Evolutionary conservation across 1,140 invertebrate genomes (phyloP).

Genomic region (Maniola jurtina): DNA sequence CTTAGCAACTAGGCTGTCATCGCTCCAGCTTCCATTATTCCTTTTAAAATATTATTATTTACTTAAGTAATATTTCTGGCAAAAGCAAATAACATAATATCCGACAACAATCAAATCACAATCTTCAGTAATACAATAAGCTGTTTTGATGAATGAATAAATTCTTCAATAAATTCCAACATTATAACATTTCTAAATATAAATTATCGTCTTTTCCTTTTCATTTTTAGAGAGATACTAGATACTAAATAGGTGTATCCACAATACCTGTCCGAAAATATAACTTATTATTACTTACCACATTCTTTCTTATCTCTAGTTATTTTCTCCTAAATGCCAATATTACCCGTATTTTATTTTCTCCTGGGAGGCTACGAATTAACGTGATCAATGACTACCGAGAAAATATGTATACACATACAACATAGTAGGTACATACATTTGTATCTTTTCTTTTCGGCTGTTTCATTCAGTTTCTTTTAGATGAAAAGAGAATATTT

Average conservation of each 20-base stretch:
- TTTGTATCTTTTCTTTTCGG: not conserved
- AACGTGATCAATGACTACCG: constrained; percentile 8
- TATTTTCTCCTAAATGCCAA: not conserved
- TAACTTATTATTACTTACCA: not conserved
- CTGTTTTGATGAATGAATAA: no score
- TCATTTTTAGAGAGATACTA: no score
- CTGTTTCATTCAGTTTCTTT: not conserved
- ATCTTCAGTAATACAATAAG: no score
- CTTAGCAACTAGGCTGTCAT: no score
- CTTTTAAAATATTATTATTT: not conserved
- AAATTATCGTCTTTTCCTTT: no score
- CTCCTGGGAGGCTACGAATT: constrained; percentile 6
- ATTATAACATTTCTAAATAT: no score
- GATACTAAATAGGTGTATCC: not conserved
- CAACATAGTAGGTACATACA: no score
- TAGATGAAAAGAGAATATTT: not conserved
- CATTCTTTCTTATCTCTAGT: not conserved
- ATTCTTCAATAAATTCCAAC: no score
- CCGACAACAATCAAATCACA: no score
- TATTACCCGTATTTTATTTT: constrained; percentile 7
- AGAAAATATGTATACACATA: constrained; percentile 9
- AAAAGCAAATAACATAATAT: no score
- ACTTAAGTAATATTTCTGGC: no score
- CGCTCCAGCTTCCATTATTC: no score
- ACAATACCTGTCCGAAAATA: not conserved